These are phyloP conservation scores for Agrilus planipennis DNA, from an alignment of 1,140 invertebrate genomes.

Conservation along the genomic window DNA sequence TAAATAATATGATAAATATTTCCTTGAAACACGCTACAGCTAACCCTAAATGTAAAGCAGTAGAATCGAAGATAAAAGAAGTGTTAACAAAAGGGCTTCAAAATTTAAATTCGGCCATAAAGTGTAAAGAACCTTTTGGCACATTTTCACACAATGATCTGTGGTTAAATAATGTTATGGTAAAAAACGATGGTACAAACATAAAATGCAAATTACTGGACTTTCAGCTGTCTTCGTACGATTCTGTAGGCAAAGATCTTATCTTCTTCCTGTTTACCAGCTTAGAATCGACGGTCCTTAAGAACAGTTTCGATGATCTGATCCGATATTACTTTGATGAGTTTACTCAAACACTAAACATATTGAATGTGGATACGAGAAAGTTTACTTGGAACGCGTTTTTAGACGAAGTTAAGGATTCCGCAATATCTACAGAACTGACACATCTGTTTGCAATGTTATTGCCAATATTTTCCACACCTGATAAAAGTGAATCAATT, in stretches of 20 bases:
- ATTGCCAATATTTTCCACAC: neutral
- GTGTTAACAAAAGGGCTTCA: too few relatives aligned
- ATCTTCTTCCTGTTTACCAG: conserved; percentile 41
- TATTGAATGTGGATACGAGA: conserved; percentile 7
- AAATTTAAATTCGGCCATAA: too few relatives aligned
- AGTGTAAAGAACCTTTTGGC: conserved; percentile 31
- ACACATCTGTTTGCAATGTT: neutral
- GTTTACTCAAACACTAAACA: conserved; percentile 25
- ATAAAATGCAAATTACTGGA: conserved; percentile 42
- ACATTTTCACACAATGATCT: conserved; percentile 42
- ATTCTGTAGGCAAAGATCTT: conserved; percentile 38
- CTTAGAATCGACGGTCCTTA: conserved; percentile 25
- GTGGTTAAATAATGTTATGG: conserved; percentile 47
- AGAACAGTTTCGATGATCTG: conserved; percentile 32
- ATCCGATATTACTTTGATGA: conserved; percentile 37
- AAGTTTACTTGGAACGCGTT: conserved; percentile 10
- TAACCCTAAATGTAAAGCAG: neutral
- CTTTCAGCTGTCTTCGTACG: conserved; percentile 41
- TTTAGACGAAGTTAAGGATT: conserved; percentile 7
- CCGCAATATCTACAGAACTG: neutral
- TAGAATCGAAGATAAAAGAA: neutral
- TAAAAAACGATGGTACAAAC: conserved; percentile 31
- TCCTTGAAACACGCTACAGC: neutral
- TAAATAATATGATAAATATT: neutral
- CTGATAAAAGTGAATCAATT: too few relatives aligned